A percentile compares a stretch with the other conserved stretches of the same genome.
phyloP scores from a whole-genome alignment of 2,888 invertebrate genomes.

The Nymphalis polychloros region DNA sequence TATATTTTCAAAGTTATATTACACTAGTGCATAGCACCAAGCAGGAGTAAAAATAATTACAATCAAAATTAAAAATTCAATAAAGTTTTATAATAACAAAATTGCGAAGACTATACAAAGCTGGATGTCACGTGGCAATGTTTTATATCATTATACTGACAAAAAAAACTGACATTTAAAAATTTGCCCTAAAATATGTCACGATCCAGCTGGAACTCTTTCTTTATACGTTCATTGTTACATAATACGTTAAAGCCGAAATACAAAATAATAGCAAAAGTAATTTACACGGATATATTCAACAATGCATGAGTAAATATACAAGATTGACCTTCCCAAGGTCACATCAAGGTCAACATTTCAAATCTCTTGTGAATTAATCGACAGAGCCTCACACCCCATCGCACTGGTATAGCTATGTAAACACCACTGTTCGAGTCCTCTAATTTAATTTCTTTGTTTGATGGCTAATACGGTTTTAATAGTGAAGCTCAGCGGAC shows the following conservation, averaged over 20 bases:
- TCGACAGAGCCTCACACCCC: background rate
- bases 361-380: conserved; percentile 20
- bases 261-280: conserved; percentile 37
- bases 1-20: background rate
- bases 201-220: conserved; percentile 15
- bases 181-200: background rate
- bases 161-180: too few species aligned
- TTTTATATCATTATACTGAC: too few species aligned
- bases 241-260: conserved; percentile 27
- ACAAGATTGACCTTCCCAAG: conserved; percentile 27
- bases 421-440: background rate
- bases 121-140: background rate
- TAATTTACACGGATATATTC: conserved; percentile 34
- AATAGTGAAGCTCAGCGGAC: background rate
- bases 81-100: background rate
- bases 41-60: background rate
- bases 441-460: background rate
- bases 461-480: background rate
- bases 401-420: background rate
- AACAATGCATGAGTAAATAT: conserved; percentile 34
- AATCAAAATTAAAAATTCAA: background rate
- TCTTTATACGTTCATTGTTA: too few species aligned
- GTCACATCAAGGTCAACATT: conserved; percentile 14
- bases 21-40: conserved; percentile 2
- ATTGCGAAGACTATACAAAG: background rate